These are phyloP conservation scores for Trichomycterus rosablanca DNA, from an alignment of 2,113 vertebrate genomes.

Conservation along the genomic window DNA sequence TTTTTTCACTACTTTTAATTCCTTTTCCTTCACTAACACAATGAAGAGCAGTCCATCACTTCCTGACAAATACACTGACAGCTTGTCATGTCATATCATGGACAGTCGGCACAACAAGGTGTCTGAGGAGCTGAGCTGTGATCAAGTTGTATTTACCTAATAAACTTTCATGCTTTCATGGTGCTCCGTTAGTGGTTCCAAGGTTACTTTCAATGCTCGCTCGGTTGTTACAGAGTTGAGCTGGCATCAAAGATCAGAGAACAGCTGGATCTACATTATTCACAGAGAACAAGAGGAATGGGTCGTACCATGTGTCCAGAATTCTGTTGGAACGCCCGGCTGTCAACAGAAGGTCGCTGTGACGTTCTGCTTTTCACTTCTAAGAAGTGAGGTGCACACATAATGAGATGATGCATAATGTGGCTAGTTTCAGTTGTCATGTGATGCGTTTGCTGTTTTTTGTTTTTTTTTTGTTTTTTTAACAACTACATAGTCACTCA, in stretches of 20 bases:
- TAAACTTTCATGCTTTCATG: constrained; percentile 37
- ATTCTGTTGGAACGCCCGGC: constrained; percentile 11
- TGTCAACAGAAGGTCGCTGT: constrained; percentile 30
- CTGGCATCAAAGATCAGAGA: constrained; percentile 18
- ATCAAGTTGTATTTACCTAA: constrained; percentile 36
- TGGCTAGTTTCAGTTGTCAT: constrained; percentile 20
- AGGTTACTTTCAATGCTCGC: constrained; percentile 28
- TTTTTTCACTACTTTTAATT: constrained; percentile 11
- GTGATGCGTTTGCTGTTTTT: constrained; percentile 35
- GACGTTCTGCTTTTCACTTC: constrained; percentile 36
- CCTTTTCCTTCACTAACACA: constrained; percentile 3
- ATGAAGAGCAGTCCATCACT: constrained; percentile 12
- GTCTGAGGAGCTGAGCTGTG: constrained; percentile 13
- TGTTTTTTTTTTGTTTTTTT: too few relatives aligned
- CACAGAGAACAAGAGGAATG: constrained; percentile 6
- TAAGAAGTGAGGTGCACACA: constrained; percentile 30
- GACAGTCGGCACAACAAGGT: constrained; percentile 8
- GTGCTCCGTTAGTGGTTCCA: constrained; percentile 38
- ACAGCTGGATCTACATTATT: constrained; percentile 3
- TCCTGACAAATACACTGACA: constrained; percentile 6
- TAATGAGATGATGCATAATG: constrained; percentile 23
- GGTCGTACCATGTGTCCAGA: constrained; percentile 25
- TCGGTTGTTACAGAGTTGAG: neutral
- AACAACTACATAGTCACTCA: constrained; percentile 32
- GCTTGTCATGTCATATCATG: constrained; percentile 4